Percentiles rank a stretch among this genome's conserved stretches.
These are phyloP conservation scores for Macrocentrus cingulum DNA, from an alignment of 1,140 invertebrate genomes.

Conservation along the genomic window DNA sequence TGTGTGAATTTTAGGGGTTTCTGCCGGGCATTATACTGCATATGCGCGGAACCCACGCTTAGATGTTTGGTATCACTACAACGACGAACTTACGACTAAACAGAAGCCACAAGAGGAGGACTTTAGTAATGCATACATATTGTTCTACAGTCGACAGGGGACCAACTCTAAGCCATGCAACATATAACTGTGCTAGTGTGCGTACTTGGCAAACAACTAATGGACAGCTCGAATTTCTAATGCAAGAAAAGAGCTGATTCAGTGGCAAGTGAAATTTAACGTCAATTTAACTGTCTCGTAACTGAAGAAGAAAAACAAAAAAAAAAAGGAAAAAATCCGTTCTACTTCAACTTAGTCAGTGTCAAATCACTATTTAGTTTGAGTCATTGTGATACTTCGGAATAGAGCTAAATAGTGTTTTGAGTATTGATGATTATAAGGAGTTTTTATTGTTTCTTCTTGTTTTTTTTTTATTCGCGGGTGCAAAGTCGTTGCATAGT, in stretches of 20 bases:
- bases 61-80: conserved; percentile 70
- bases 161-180: conserved; percentile 54
- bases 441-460: conserved; percentile 10
- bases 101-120: conserved; percentile 67
- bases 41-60: conserved; percentile 67
- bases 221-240: background rate
- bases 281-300: too few species aligned
- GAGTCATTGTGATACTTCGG: conserved; percentile 14
- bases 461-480: too few species aligned
- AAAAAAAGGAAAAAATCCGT: too few species aligned
- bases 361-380: background rate
- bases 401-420: too few species aligned
- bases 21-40: conserved; percentile 71
- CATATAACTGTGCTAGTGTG: conserved; percentile 41
- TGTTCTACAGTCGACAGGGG: conserved; percentile 70
- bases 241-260: too few species aligned
- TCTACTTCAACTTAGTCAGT: too few species aligned
- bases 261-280: too few species aligned
- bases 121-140: conserved; percentile 69
- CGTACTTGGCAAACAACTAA: conserved; percentile 1
- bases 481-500: too few species aligned
- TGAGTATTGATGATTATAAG: background rate
- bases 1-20: conserved; percentile 58
- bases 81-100: conserved; percentile 66
- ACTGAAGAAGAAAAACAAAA: too few species aligned